A percentile compares a stretch with the other conserved stretches of the same genome.
phyloP scores from a whole-genome alignment of 1,140 invertebrate species.

The Trachymyrmex septentrionalis region DNA sequence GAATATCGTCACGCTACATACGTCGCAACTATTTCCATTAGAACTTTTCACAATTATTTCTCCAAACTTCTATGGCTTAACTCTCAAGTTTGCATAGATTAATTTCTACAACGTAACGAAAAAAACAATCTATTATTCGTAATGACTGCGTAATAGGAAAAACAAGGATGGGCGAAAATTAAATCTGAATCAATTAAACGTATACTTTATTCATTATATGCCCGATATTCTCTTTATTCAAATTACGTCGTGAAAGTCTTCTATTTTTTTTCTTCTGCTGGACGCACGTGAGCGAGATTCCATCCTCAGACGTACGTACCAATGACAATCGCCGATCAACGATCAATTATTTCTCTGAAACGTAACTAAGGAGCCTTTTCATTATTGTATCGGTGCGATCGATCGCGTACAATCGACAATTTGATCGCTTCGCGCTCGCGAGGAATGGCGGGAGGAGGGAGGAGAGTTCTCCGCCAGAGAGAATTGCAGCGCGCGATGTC shows the following conservation, averaged over 20 bases:
- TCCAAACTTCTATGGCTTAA: neutral
- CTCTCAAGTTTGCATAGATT: neutral
- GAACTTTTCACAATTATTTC: neutral
- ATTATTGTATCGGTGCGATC: too few species aligned
- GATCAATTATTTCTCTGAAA: neutral
- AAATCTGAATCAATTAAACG: slow-evolving; percentile 76
- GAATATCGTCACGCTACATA: too few species aligned
- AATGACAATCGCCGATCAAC: neutral
- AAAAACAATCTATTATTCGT: neutral
- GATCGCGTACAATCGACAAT: neutral
- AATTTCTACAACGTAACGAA: neutral
- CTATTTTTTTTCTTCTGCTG: neutral
- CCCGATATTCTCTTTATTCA: slow-evolving; percentile 56
- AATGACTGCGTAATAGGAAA: slow-evolving; percentile 53
- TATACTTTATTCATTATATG: neutral
- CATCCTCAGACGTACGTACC: neutral
- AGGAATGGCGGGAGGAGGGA: neutral
- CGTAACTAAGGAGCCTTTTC: too few species aligned
- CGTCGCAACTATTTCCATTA: neutral
- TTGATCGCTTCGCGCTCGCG: neutral
- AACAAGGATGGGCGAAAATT: slow-evolving; percentile 64
- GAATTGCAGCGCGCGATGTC: neutral
- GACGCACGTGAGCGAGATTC: neutral
- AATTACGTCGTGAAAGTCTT: slow-evolving; percentile 50
- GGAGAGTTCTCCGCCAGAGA: neutral